Evolutionary conservation across 2,797 vertebrate species (phyloP).

Genomic region (Selene dorsalis): DNA sequence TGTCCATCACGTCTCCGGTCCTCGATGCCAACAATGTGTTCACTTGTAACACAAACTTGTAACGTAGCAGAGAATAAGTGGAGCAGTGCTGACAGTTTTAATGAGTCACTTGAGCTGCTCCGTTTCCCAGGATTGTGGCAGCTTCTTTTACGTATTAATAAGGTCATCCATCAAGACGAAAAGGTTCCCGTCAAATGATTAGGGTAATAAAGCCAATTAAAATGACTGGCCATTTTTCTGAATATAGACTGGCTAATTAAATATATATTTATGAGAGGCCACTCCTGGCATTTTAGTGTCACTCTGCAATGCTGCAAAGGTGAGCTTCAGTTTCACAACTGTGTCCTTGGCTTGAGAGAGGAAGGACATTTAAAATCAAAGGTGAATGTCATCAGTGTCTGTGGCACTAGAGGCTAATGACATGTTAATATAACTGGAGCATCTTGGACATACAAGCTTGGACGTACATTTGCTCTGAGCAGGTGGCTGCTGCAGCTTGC

Average conservation of each 20-base stretch:
- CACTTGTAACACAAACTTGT: constrained; percentile 19
- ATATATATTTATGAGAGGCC: constrained; percentile 57
- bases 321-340: constrained; percentile 18
- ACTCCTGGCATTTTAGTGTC: constrained; percentile 33
- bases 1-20: not conserved
- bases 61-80: not conserved
- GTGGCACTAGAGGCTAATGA: not conserved
- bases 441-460: not conserved
- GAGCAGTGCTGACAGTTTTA: constrained; percentile 38
- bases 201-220: constrained; percentile 77
- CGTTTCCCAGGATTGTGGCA: constrained; percentile 28
- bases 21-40: constrained; percentile 10
- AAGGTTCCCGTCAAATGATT: constrained; percentile 73
- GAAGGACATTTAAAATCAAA: not conserved
- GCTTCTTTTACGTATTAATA: constrained; percentile 69
- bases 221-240: constrained; percentile 58
- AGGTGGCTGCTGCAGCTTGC: no score
- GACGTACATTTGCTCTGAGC: not conserved
- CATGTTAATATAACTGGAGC: not conserved
- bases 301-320: constrained; percentile 5
- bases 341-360: not conserved
- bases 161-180: constrained; percentile 74
- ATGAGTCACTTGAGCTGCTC: constrained; percentile 46
- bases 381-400: constrained; percentile 7
- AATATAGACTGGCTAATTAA: constrained; percentile 67